Evolutionary conservation across 1,140 invertebrate species (phyloP).

Genomic region (Delia radicum): DNA sequence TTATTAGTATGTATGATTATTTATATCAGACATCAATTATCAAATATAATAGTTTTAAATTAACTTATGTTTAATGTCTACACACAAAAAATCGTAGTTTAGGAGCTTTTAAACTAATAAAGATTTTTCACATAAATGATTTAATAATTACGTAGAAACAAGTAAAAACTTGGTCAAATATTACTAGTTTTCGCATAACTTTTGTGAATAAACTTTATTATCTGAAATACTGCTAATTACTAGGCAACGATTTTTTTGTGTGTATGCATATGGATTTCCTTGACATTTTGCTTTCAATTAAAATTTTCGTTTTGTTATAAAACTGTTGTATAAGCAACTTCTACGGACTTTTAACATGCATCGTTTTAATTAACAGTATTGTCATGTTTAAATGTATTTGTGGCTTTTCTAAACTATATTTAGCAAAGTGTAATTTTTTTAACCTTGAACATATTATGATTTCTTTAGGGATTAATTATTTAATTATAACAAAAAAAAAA

Average conservation of each 20-base stretch:
- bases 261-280: constrained; percentile 1
- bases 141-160: too few relatives aligned
- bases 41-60: constrained; percentile 24
- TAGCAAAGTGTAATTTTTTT: too few relatives aligned
- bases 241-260: background rate
- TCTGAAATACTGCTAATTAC: too few relatives aligned
- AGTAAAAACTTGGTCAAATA: too few relatives aligned
- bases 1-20: background rate
- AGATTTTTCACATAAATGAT: too few relatives aligned
- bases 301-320: constrained; percentile 6
- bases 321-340: background rate
- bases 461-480: too few relatives aligned
- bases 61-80: constrained; percentile 3
- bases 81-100: background rate
- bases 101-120: too few relatives aligned
- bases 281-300: constrained; percentile 15
- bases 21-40: constrained; percentile 18
- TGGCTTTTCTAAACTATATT: background rate
- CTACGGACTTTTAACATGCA: background rate
- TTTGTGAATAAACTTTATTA: too few relatives aligned
- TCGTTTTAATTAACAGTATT: background rate
- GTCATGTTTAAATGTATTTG: background rate
- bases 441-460: too few relatives aligned
- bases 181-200: too few relatives aligned
- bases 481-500: too few relatives aligned